These are phyloP conservation scores for Arctia plantaginis DNA, from an alignment of 2,888 invertebrate genomes.

Conservation along the genomic window DNA sequence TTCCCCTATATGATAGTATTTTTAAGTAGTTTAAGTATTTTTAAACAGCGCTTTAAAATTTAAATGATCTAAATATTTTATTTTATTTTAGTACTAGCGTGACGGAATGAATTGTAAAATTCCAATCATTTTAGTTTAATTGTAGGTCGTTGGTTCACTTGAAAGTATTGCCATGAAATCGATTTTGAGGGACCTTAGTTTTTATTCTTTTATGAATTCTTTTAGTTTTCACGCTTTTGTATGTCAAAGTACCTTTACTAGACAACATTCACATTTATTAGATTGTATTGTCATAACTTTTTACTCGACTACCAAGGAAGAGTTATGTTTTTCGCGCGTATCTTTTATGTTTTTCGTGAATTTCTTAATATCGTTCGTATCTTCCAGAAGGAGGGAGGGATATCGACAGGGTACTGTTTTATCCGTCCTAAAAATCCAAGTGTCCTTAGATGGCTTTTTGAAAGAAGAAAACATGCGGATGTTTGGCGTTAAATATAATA, in stretches of 20 bases:
- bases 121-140: constrained; percentile 20
- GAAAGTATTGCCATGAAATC: constrained; percentile 8
- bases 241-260: background rate
- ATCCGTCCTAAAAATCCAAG: no score
- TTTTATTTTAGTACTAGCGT: constrained; percentile 22
- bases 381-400: no score
- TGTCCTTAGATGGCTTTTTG: no score
- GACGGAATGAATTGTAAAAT: constrained; percentile 22
- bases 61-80: constrained; percentile 26
- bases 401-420: no score
- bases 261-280: background rate
- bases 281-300: background rate
- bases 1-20: no score
- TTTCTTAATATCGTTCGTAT: no score
- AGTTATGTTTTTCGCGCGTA: no score
- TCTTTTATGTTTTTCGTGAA: no score
- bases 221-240: background rate
- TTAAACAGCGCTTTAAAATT: constrained; percentile 23
- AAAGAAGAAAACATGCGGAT: no score
- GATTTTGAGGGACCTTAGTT: constrained; percentile 5
- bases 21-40: no score
- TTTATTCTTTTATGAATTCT: background rate
- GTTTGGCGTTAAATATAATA: no score
- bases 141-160: constrained; percentile 12
- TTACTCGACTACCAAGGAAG: background rate